Conservation (phyloP, 2,113 vertebrate genomes). For the Ciconia maguari region DNA sequence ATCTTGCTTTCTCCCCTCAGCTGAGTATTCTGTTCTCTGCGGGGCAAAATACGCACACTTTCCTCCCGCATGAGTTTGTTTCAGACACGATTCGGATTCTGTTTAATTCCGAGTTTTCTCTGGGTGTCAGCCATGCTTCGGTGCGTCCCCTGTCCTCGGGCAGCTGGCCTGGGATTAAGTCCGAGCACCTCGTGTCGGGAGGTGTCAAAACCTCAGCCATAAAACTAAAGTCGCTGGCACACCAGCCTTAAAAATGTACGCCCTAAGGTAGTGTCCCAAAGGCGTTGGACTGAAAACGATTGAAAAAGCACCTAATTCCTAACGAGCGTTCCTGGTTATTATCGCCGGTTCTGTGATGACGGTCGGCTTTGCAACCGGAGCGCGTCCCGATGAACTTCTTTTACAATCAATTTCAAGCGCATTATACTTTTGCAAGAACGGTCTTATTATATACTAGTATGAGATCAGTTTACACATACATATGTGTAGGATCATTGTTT, state of each 20-base stretch:
- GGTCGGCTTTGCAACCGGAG: rapidly evolving
- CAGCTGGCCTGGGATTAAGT: neutral
- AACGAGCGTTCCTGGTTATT: rapidly evolving
- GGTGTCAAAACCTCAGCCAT: neutral
- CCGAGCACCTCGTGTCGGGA: neutral
- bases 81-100: neutral
- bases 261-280: neutral
- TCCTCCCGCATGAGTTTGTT: neutral
- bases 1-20: neutral
- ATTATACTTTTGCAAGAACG: neutral
- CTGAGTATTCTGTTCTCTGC: neutral
- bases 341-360: rapidly evolving
- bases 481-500: neutral
- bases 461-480: neutral
- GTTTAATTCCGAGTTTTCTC: neutral
- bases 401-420: neutral
- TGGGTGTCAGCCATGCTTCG: neutral
- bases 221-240: neutral
- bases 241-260: neutral
- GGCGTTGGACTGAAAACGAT: neutral
- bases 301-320: neutral
- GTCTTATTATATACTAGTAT: neutral
- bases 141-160: neutral
- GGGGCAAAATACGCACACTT: neutral
- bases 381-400: neutral